Conservation (phyloP, 2,113 vertebrate species). For the Proterorhinus semilunaris region DNA sequence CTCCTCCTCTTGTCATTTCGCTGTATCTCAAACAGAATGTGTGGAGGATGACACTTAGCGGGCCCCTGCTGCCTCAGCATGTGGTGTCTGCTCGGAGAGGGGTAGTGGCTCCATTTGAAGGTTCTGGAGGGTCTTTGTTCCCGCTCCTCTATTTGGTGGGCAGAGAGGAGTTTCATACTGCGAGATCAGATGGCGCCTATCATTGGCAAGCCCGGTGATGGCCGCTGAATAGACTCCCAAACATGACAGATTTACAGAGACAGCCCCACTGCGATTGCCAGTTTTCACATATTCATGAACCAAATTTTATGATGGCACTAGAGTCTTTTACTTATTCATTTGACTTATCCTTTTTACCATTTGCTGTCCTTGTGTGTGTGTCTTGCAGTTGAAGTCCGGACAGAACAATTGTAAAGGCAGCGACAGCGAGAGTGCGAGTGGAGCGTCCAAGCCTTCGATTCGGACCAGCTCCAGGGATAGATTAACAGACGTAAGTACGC, state of each 20-base stretch:
- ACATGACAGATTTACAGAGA: slow-evolving; percentile 63
- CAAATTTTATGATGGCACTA: slow-evolving; percentile 31
- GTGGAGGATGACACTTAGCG: slow-evolving; percentile 75
- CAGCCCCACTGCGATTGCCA: slow-evolving; percentile 52
- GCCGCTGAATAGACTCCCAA: slow-evolving; percentile 56
- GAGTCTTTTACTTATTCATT: slow-evolving; percentile 30
- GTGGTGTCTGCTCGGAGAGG: slow-evolving; percentile 66
- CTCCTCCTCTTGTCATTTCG: slow-evolving; percentile 53
- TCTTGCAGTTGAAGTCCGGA: slow-evolving; percentile 85
- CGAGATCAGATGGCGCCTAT: slow-evolving; percentile 69
- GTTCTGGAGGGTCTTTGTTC: slow-evolving; percentile 63
- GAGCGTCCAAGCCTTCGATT: slow-evolving; percentile 85
- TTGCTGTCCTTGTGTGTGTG: slow-evolving; percentile 38
- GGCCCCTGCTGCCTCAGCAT: slow-evolving; percentile 68
- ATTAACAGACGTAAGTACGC: slow-evolving; percentile 90
- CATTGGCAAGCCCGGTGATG: slow-evolving; percentile 58
- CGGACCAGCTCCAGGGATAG: slow-evolving; percentile 89
- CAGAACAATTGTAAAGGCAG: slow-evolving; percentile 92
- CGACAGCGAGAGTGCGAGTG: slow-evolving; percentile 87
- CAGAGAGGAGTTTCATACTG: slow-evolving; percentile 63
- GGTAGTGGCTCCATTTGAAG: slow-evolving; percentile 67
- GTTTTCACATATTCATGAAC: slow-evolving; percentile 63
- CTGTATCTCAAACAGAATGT: slow-evolving; percentile 62
- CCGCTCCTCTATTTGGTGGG: slow-evolving; percentile 48
- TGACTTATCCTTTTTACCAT: slow-evolving; percentile 37